Evolutionary conservation across 2,797 vertebrate species (phyloP).

Genomic region (Catamblyrhynchus diadema): DNA sequence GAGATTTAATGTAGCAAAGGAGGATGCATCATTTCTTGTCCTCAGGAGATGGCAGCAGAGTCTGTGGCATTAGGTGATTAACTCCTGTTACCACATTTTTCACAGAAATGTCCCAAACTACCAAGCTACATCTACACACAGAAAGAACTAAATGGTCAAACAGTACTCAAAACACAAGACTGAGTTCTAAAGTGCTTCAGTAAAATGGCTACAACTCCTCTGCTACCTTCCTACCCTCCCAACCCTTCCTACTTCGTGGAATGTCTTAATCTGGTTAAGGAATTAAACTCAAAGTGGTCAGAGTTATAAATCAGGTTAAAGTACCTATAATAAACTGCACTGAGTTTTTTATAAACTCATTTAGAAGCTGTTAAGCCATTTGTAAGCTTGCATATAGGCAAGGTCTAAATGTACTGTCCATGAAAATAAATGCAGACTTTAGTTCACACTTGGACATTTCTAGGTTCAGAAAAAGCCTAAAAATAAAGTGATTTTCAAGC

Average conservation of each 20-base stretch:
- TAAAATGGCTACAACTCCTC: not conserved
- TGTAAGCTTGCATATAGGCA: not conserved
- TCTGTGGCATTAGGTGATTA: not conserved
- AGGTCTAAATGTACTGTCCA: not conserved
- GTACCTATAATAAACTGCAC: not conserved
- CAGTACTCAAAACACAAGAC: not conserved
- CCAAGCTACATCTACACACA: not conserved
- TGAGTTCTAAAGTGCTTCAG: not conserved
- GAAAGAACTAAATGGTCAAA: not conserved
- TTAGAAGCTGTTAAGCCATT: not conserved
- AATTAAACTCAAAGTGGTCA: not conserved
- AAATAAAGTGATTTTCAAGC: slow-evolving; percentile 5
- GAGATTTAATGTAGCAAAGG: not conserved
- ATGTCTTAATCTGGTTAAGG: slow-evolving; percentile 10
- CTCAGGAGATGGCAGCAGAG: slow-evolving; percentile 54
- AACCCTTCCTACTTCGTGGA: not conserved
- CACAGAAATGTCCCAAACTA: not conserved
- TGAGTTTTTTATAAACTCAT: not conserved
- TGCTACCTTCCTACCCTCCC: not conserved
- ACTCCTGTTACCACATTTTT: not conserved
- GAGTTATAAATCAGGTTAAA: slow-evolving; percentile 7
- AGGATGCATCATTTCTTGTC: not conserved
- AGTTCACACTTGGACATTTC: not conserved
- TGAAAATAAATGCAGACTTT: not conserved
- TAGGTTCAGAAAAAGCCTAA: not conserved